These are phyloP conservation scores for Hipposideros armiger DNA, from an alignment of 2,113 vertebrate species.

Conservation along the genomic window DNA sequence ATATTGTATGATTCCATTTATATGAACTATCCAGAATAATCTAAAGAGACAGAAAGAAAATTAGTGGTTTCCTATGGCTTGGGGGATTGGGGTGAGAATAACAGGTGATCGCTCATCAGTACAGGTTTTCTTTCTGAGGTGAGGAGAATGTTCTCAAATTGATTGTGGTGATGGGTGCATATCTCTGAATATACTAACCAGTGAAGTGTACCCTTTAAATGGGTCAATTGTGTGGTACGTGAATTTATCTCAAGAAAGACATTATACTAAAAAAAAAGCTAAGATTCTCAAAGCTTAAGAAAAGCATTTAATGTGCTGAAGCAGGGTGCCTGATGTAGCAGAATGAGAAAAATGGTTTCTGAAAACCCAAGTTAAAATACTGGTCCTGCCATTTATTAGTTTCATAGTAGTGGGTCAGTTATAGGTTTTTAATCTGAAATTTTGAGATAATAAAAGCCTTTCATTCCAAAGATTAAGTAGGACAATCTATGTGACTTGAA, in stretches of 20 bases:
- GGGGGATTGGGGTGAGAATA: neutral
- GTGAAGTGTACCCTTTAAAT: too few relatives aligned
- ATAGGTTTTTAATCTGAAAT: neutral
- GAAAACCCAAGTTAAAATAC: neutral
- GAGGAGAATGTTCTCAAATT: neutral
- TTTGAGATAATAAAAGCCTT: neutral
- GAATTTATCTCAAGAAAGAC: neutral
- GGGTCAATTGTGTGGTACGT: neutral
- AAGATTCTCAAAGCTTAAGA: neutral
- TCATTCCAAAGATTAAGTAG: neutral
- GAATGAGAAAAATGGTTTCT: neutral
- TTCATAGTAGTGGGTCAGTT: neutral
- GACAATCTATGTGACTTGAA: neutral
- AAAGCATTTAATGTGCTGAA: neutral
- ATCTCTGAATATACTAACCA: neutral
- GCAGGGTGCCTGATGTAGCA: neutral
- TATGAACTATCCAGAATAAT: neutral
- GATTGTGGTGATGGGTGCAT: neutral
- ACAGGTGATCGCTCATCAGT: neutral
- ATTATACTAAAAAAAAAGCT: neutral
- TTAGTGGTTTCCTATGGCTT: neutral
- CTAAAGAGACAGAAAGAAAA: neutral
- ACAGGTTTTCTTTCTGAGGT: neutral
- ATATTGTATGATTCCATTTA: neutral
- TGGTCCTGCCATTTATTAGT: neutral